Conservation (phyloP, 2,888 invertebrate species). For the Ceriagrion tenellum region DNA sequence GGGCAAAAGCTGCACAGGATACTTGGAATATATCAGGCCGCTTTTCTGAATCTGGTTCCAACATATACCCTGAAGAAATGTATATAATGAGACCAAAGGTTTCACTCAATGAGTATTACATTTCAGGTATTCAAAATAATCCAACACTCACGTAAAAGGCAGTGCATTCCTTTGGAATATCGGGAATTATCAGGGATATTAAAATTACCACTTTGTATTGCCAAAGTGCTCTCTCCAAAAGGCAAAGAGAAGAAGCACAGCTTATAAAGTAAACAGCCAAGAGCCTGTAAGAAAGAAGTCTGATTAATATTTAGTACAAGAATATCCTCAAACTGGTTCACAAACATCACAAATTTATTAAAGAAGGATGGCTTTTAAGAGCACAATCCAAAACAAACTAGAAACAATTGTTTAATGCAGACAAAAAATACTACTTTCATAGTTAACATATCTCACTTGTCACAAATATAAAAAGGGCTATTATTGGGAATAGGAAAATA, state of each 20-base stretch:
- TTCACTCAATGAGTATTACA: not conserved
- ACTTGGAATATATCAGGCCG: conserved; percentile 94
- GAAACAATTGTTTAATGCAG: no score
- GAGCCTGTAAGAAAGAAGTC: conserved; percentile 81
- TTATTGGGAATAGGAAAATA: no score
- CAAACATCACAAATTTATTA: not conserved
- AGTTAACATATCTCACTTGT: no score
- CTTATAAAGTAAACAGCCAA: conserved; percentile 93
- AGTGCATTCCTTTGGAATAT: conserved; percentile 86
- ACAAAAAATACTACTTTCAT: no score
- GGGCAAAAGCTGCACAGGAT: conserved; percentile 85
- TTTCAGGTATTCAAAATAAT: not conserved
- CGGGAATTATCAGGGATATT: conserved; percentile 90
- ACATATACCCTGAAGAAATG: conserved; percentile 84
- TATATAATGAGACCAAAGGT: conserved; percentile 5
- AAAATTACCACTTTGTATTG: conserved; percentile 94
- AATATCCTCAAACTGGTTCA: no score
- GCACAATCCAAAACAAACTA: no score
- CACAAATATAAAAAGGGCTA: no score
- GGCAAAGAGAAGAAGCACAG: conserved; percentile 93
- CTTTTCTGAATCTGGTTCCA: conserved; percentile 89
- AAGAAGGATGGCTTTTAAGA: no score
- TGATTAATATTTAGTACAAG: not conserved
- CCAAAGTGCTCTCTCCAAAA: conserved; percentile 95
- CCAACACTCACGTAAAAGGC: conserved; percentile 84